These are phyloP conservation scores for Zosterops japonicus DNA, from an alignment of 2,113 vertebrate genomes.

Conservation along the genomic window DNA sequence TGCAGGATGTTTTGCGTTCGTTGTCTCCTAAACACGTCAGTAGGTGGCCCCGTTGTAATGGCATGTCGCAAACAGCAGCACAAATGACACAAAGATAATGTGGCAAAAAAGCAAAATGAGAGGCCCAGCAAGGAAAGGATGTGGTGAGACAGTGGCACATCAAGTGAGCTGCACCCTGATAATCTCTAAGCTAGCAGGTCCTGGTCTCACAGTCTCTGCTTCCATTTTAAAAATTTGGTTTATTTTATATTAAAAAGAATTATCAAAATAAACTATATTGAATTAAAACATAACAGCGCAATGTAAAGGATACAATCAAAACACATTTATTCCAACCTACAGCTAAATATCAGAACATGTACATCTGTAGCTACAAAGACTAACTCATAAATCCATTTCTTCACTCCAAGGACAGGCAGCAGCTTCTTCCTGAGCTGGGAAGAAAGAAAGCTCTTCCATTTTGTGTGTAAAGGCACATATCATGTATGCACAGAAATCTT, in stretches of 20 bases:
- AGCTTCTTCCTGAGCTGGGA: neutral
- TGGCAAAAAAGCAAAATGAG: neutral
- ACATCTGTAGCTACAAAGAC: neutral
- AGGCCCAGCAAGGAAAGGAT: neutral
- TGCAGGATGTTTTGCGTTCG: neutral
- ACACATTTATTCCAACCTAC: neutral
- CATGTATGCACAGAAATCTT: too few species aligned
- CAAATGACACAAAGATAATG: neutral
- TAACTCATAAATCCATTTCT: neutral
- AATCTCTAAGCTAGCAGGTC: neutral
- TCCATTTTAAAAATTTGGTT: neutral
- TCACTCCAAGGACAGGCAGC: fast-evolving
- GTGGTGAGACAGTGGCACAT: neutral
- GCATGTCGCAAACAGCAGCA: neutral
- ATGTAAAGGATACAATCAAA: neutral
- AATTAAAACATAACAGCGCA: too few species aligned
- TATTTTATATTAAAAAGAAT: too few species aligned
- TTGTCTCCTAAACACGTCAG: neutral
- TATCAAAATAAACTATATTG: too few species aligned
- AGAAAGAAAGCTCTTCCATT: too few species aligned
- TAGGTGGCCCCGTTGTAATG: neutral
- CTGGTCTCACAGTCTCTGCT: too few species aligned
- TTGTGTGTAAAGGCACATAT: neutral
- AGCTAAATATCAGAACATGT: neutral
- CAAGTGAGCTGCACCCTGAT: fast-evolving